These are phyloP conservation scores for Spatula clypeata DNA, from an alignment of 2,797 vertebrate genomes.

Conservation along the genomic window DNA sequence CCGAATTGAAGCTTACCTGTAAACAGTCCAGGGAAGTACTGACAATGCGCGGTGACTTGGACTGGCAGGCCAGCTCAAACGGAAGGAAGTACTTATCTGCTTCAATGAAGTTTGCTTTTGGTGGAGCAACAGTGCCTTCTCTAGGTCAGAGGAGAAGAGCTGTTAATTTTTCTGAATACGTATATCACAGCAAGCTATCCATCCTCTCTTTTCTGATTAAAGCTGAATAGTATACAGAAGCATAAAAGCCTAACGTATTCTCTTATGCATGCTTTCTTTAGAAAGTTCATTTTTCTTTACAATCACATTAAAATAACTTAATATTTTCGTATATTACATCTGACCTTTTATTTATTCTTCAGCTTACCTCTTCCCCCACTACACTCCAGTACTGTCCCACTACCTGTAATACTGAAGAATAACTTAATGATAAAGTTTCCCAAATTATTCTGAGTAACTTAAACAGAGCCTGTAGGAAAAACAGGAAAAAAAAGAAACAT, in stretches of 20 bases:
- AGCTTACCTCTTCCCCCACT: neutral
- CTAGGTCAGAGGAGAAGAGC: conserved; percentile 77
- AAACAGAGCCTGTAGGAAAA: neutral
- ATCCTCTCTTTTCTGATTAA: neutral
- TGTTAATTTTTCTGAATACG: neutral
- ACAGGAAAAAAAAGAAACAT: neutral
- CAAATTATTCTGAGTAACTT: neutral
- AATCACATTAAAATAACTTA: neutral
- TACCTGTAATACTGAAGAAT: neutral
- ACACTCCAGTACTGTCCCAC: neutral
- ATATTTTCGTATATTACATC: neutral
- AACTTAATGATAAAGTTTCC: neutral
- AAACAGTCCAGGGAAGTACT: conserved; percentile 97
- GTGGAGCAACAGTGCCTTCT: conserved; percentile 89
- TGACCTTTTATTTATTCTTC: neutral
- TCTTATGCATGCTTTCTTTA: neutral
- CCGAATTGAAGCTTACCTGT: conserved; percentile 85
- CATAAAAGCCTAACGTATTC: neutral
- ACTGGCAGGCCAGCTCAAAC: conserved; percentile 97
- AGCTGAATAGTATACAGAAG: neutral
- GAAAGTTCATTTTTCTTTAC: neutral
- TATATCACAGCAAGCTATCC: neutral
- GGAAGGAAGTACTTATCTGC: conserved; percentile 98
- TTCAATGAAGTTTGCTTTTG: conserved; percentile 97
- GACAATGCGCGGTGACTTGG: conserved; percentile 95